Evolutionary conservation across 1,140 invertebrate genomes (phyloP).

Genomic region (Papilio dardanus): DNA sequence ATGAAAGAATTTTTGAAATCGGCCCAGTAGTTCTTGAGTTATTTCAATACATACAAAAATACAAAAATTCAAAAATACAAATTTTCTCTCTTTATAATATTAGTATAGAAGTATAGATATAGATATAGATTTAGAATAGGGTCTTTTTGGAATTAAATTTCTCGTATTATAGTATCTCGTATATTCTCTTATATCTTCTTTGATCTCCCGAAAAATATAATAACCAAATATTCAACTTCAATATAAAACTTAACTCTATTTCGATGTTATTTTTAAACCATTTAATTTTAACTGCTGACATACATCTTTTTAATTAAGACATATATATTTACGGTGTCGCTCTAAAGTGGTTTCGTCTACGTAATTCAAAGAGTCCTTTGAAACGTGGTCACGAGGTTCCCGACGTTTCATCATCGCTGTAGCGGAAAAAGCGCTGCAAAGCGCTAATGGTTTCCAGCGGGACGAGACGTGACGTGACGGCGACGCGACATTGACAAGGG

Average conservation of each 20-base stretch:
- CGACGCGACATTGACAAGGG: background rate
- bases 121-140: too few relatives aligned
- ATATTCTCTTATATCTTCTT: background rate
- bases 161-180: background rate
- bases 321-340: background rate
- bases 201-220: background rate
- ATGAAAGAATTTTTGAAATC: too few relatives aligned
- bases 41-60: too few relatives aligned
- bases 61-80: too few relatives aligned
- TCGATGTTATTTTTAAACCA: background rate
- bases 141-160: slow-evolving; percentile 37
- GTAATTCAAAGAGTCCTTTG: slow-evolving; percentile 28
- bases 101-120: too few relatives aligned
- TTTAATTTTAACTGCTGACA: background rate
- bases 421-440: slow-evolving; percentile 11
- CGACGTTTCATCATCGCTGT: slow-evolving; percentile 14
- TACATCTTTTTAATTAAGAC: slow-evolving; percentile 30
- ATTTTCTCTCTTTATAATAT: too few relatives aligned
- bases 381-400: slow-evolving; percentile 14
- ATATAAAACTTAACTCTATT: background rate
- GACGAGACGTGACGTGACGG: too few relatives aligned
- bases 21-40: too few relatives aligned
- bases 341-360: slow-evolving; percentile 9
- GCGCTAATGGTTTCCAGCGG: background rate
- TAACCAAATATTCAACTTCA: background rate